Evolutionary conservation across 2,113 vertebrate species (phyloP), one percentile per base, ranked within the genome.

Genomic region (Pleuronectes platessa): DNA sequence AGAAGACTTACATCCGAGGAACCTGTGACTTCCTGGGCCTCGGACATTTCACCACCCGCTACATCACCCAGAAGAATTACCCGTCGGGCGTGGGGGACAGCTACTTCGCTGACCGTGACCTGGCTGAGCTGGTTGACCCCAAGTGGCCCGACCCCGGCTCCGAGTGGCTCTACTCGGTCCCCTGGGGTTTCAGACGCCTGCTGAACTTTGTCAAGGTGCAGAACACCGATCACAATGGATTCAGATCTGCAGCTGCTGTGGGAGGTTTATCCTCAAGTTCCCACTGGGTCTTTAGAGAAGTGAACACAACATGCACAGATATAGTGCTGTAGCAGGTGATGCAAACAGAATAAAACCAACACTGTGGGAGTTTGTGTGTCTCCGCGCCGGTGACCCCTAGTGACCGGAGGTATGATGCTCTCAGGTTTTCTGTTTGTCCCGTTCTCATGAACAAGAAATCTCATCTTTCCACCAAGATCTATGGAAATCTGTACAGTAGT

Each of bases 151-250:
- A 95, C 23, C 93, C 94, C 14, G 97, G 96, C 3, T 95, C 96
- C 0, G 93, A 94, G 4, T 94, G 96, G 96, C 93, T 92, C 62
- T 92, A 92, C 0, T 88, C 90, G 0, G 91, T 92, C 26, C 89
- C 91, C 21, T 92, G 91, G 91, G 92, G 89, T 37, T 92, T 92
- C 79, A 27, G 89, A 11, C 89, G 90, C 45, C 17, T 92, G 75
- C 90, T 98, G 69, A 96, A 97, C 86, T 98, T 96, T 83, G 92
- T 97, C 47, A 97, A 97, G 96, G 97, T 98, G 90, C 13, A 53
- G 9, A 4, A 20, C 5, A 54, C 13, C 9, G 35, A 31, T 31
- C 5, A 0, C 0, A 37, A 9, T 37, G 35, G 10, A 37, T 37
- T 8, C 35, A 37, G 35, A 37, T 8, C 35, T 10, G 8, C 35